Conservation (phyloP, 2,888 invertebrate species). For the Leucozona laternaria region DNA sequence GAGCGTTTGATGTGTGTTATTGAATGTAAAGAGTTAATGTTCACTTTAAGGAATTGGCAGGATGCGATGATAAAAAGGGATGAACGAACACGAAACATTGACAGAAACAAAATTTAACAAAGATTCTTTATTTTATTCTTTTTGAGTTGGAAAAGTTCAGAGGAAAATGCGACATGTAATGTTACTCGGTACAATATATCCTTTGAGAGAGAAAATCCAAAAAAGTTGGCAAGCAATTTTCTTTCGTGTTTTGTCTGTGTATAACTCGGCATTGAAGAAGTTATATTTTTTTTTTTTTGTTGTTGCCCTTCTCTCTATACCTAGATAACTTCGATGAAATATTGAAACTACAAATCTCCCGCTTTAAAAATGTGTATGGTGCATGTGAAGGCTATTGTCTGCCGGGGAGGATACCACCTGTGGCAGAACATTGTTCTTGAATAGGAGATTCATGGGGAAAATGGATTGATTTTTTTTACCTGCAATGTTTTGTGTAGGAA, state of each 20-base stretch:
- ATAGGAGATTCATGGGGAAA: constrained; percentile 24
- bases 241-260: constrained; percentile 50
- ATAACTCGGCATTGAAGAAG: constrained; percentile 12
- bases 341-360: constrained; percentile 46
- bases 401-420: constrained; percentile 28
- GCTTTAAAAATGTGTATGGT: constrained; percentile 22
- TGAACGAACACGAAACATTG: constrained; percentile 58
- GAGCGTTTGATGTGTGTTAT: constrained; percentile 59
- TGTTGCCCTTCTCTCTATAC: constrained; percentile 12
- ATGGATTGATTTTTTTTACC: not conserved
- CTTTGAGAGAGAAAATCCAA: constrained; percentile 48
- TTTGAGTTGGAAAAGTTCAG: constrained; percentile 21
- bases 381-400: constrained; percentile 29
- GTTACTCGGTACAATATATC: constrained; percentile 36
- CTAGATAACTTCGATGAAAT: constrained; percentile 43
- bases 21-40: constrained; percentile 60
- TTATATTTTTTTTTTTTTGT: not conserved
- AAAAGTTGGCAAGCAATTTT: constrained; percentile 67
- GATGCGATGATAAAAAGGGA: constrained; percentile 34
- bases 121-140: constrained; percentile 27
- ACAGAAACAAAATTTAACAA: constrained; percentile 57
- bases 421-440: not conserved
- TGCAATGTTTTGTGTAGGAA: not conserved
- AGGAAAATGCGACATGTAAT: constrained; percentile 45
- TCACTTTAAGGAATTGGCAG: not conserved